Percentiles rank a stretch among this genome's conserved stretches.
phyloP scores from a whole-genome alignment of 2,888 invertebrate genomes.

The Melipona bicolor region DNA sequence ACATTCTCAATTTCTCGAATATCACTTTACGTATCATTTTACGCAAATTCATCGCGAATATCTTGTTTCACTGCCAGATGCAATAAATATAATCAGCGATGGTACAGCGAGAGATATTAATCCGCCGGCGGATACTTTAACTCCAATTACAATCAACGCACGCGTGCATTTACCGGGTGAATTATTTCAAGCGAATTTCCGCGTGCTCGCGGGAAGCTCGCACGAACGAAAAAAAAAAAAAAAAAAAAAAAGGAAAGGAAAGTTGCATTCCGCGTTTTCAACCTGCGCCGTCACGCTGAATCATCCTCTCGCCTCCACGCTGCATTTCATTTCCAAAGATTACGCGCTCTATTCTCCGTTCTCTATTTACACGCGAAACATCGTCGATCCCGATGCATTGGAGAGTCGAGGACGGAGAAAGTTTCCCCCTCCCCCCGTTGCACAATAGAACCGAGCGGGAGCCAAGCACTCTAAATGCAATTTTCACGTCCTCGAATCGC shows the following conservation, averaged over 20 bases:
- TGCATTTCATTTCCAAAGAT: background rate
- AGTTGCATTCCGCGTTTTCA: background rate
- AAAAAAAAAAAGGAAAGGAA: background rate
- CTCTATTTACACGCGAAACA: background rate
- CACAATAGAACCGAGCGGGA: background rate
- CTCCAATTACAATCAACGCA: background rate
- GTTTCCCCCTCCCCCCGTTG: no score
- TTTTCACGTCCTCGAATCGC: background rate
- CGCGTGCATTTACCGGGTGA: background rate
- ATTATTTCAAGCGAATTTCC: background rate
- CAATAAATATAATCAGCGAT: background rate
- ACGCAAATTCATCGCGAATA: background rate
- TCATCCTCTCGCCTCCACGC: background rate
- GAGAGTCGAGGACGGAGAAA: background rate
- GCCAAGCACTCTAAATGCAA: conserved; percentile 4
- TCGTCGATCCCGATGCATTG: background rate
- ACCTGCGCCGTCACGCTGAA: background rate
- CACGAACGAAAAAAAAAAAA: background rate
- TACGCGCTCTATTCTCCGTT: background rate
- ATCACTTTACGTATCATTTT: background rate
- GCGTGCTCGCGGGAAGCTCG: background rate
- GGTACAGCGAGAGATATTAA: background rate
- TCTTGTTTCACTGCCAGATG: background rate
- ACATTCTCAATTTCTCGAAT: background rate
- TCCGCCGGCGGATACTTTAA: background rate